Evolutionary conservation across 2,113 vertebrate genomes (phyloP), one percentile per base, ranked within the genome.

Genomic region (Corythornis madagascariensis): DNA sequence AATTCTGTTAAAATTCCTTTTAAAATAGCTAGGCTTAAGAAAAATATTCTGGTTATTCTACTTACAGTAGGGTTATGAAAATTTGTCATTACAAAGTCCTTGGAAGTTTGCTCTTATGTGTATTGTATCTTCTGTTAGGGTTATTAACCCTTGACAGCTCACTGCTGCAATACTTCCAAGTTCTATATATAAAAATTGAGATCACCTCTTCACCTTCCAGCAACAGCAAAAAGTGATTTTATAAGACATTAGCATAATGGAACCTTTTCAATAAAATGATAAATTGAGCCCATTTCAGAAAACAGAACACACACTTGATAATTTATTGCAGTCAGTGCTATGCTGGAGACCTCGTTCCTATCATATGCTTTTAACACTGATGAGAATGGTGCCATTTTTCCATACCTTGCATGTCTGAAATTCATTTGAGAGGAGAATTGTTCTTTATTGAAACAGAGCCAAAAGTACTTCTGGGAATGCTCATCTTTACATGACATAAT

Each of bases 211-310:
- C 96, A 97, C 98, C 97, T 97, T 97, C 92, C 77, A 90, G 93
- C 67, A 95, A 93, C 57, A 86, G 97, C 84, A 96, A 93, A 93
- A 93, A 96, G 96, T 96, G 96, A 94, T 97, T 97, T 97, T 97
- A 93, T 95, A 94, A 96, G 94, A 94, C 95, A 98, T 98, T 98
- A 98, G 97, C 98, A 98, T 98, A 98, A 98, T 98, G 97, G 97
- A 97, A 97, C 96, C 97, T 97, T 97, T 97, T 97, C 97, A 97
- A 92, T 97, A 96, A 97, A 97, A 97, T 98, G 98, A 98, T 98
- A 95, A 97, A 98, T 98, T 94, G 97, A 97, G 90, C 89, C 91
- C 94, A 95, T 98, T 97, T 96, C 95, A 88, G 96, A 95, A 98
- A 98, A 97, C 97, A 97, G 97, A 97, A 96, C 67, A 64, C 93